Evolutionary conservation across 1,140 invertebrate genomes (phyloP), one percentile per base, ranked within the genome.

Genomic region (Diorhabda sublineata): DNA sequence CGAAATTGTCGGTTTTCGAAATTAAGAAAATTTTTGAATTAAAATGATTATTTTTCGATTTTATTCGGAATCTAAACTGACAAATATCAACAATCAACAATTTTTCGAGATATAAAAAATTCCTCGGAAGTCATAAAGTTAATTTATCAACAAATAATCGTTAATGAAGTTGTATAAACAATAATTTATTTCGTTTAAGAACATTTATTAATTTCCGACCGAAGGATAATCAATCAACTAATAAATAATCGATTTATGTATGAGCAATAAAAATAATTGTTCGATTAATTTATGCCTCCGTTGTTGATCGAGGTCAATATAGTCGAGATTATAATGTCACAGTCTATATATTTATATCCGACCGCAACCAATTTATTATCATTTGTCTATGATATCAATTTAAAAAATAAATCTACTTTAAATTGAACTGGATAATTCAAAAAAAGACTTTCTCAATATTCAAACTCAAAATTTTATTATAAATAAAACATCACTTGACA

Each of bases 251-350:
- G 45, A 57, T 47, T 64, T 56, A 64, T 64, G 44, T 64, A 56
- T 64, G 63, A 64, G 63, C 63, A 64, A 64, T 64, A 64, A 64
- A 64, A 64, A 64, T 64, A 64, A 64, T 64, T 64, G 63, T 45
- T 64, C 47, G 56, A n/a, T 45, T 64, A 47, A 64, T 64, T 64
- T 64, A 64, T 64, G 63, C 63, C 52, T 52, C 26, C 7, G 43
- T 64, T 64, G 61, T 56, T 64, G 47, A 64, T 64, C 63, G 63
- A 64, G 63, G 63, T 64, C 63, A 64, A 4, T n/a, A 64, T 64
- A 45, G 52, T 57, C 47, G 47, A 8, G 47, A 52, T 52, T 8
- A 52, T 8, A 52, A 52, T 52, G 47, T 52, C 47, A 52, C n/a
- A 52, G 47, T 8, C 47, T 8, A 52, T 52, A 52, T 8, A 52